Base-by-base conservation (phyloP, 2,888 invertebrate species). In the Torymus auratus region DNA sequence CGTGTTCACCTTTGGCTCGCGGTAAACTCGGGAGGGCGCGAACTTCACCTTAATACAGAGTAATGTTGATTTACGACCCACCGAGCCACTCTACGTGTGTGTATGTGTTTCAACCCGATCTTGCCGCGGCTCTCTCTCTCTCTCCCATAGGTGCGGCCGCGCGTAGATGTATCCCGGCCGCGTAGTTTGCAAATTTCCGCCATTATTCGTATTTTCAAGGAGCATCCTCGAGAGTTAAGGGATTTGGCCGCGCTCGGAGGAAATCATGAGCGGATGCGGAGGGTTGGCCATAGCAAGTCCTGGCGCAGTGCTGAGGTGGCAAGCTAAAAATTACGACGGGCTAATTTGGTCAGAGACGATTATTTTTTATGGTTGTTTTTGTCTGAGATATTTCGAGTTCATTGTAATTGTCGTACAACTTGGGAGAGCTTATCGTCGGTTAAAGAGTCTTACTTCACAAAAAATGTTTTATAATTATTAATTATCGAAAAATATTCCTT, bases 1-100 rank as follows among this genome's bases (percentile, higher is more conserved):
- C 53, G 58, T 65, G 61, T 73, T 80, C 79, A 70, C 76, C 80
- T 81, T 81, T 78, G 55, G 55, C 28, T 69, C 69, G 52, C 41
- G 76, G 50, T 64, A 73, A 62, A 62, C 60, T 61, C 72, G 61
- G 55, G 64, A 70, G 52, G 52, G 61, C 76, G 53, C 68, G 65
- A 90, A 89, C 88, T 89, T 87, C 85, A 86, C 87, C 87, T 88
- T 90, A 90, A 90, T 90, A 88, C 89, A 89, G 88, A 88, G 88
- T 90, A 90, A 90, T 90, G 90, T 88, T 90, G 90, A 91, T 90
- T 90, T 89, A 90, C 87, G 85, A 76, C 76, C 82, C 83, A 53
- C 41, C 73, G 64, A 82, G 88, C 86, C 86, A 86, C 82, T 28
- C 0, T 86, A 85, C 85, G 84, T 78, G 84, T 81, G 73, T 73